Percentiles rank a stretch among this genome's conserved stretches.
Evolutionary conservation across 2,888 invertebrate species (phyloP).

Genomic region (Hoplodrina blanda): DNA sequence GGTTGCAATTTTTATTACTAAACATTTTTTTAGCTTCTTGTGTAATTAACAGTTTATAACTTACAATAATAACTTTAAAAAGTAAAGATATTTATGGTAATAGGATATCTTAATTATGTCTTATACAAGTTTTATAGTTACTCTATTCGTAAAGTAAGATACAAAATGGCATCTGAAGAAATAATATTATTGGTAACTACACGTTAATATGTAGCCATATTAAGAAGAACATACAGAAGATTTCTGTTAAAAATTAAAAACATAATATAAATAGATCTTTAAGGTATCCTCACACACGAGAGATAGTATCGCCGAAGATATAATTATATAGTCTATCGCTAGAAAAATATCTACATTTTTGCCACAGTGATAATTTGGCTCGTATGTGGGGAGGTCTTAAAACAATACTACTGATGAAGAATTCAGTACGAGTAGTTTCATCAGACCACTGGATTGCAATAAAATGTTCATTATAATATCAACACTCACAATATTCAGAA

Average conservation of each 20-base stretch:
- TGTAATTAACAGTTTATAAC: background rate
- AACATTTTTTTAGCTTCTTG: background rate
- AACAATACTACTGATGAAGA: background rate
- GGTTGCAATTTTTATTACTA: background rate
- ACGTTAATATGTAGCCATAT: slow-evolving; percentile 25
- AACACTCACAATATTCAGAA: too few relatives aligned
- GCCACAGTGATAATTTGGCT: background rate
- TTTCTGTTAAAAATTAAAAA: background rate
- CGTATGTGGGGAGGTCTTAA: background rate
- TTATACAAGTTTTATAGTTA: background rate
- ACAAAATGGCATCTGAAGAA: slow-evolving; percentile 49
- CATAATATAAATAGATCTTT: background rate
- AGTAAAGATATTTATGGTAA: background rate
- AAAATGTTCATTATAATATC: too few relatives aligned
- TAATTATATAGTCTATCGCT: background rate
- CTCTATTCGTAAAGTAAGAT: slow-evolving; percentile 12
- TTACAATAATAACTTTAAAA: slow-evolving; percentile 14
- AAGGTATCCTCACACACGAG: background rate
- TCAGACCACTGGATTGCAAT: too few relatives aligned
- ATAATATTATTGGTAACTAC: slow-evolving; percentile 55
- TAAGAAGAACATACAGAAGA: too few relatives aligned
- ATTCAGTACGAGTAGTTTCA: background rate
- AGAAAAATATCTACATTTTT: too few relatives aligned
- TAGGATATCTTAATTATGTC: slow-evolving; percentile 2
- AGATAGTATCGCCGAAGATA: background rate